Conservation (phyloP, 1,140 invertebrate species). For the Lepidurus arcticus region DNA sequence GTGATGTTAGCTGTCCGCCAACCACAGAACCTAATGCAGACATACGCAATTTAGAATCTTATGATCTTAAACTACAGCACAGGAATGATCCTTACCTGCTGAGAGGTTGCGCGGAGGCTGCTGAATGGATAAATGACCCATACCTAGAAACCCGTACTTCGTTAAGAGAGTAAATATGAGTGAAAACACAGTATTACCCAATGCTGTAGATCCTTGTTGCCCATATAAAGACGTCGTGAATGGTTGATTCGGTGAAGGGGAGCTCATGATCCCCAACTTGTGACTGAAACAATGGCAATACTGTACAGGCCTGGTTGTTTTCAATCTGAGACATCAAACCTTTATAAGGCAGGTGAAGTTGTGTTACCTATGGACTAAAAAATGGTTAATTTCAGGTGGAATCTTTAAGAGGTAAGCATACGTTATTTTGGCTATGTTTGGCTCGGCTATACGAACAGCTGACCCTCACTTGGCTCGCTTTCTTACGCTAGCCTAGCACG, state of each 20-base stretch:
- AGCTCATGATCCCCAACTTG: conserved; percentile 29
- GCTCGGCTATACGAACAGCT: conserved; percentile 10
- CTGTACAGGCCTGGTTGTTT: neutral
- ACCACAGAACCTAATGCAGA: neutral
- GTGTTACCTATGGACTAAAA: neutral
- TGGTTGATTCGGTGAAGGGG: conserved; percentile 33
- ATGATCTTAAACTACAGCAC: neutral
- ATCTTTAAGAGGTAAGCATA: conserved; percentile 6
- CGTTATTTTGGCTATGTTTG: conserved; percentile 2
- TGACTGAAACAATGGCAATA: conserved; percentile 11
- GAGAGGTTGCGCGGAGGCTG: conserved; percentile 31
- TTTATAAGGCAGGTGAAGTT: neutral
- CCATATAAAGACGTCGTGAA: conserved; percentile 32
- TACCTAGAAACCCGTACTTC: conserved; percentile 4
- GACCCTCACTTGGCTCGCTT: conserved; percentile 12
- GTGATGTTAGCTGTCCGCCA: conserved; percentile 32
- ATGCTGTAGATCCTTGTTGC: conserved; percentile 29
- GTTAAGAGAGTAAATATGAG: neutral
- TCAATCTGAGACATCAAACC: neutral
- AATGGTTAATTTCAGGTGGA: neutral
- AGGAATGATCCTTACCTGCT: conserved; percentile 24
- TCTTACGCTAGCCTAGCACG: neutral
- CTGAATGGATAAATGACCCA: conserved; percentile 34
- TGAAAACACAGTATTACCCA: conserved; percentile 23
- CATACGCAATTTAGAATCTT: neutral